Evolutionary conservation across 2,797 vertebrate species (phyloP), one percentile per base, ranked within the genome.

Genomic region (Sardinella longiceps): DNA sequence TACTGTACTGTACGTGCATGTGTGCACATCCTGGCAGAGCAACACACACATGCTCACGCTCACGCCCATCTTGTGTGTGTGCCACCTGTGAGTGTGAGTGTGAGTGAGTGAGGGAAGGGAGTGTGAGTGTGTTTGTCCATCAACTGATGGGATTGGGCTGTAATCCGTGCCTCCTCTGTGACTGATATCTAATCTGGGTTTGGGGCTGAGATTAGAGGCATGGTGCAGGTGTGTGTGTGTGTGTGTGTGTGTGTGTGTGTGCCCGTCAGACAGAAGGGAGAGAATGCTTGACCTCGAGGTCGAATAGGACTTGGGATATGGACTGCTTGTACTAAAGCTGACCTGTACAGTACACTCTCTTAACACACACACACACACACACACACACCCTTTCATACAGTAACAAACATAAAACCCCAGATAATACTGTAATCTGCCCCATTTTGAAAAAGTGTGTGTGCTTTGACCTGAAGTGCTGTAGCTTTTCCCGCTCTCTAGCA

Each of bases 281-380:
- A 70, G 12, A 70, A 5, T 5, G 66, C 66, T 66, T 37, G 66
- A 30, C 30, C 33, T 37, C 15, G 60, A 63, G 60, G 60, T 63
- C 60, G 11, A 63, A 30, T 30, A 63, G 25, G 60, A 63, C 60
- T 30, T 28, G 66, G 66, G 14, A 37, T 74, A 33, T 50, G 18
- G 48, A n/a, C 33, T 85, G 45, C 80, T 6, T 85, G 82, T 53
- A 66, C 43, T n/a, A 46, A 46, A 28, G 53, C 15, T n/a, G 58
- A 25, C 23, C 43, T 50, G 84, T 86, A 85, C 85, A 85, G 88
- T n/a, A 90, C 82, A 43, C 43, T n/a, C 51, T 66, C 82, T 84
- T 58, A 43, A 28, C 23, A 80, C 20, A 39, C 28, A 28, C 46
- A 56, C 63, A 37, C 51, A 53, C 20, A 56, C 20, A 23, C 53